Conservation (phyloP, 53 echinoderm and acorn worm genomes). For the Paracentrotus lividus region DNA sequence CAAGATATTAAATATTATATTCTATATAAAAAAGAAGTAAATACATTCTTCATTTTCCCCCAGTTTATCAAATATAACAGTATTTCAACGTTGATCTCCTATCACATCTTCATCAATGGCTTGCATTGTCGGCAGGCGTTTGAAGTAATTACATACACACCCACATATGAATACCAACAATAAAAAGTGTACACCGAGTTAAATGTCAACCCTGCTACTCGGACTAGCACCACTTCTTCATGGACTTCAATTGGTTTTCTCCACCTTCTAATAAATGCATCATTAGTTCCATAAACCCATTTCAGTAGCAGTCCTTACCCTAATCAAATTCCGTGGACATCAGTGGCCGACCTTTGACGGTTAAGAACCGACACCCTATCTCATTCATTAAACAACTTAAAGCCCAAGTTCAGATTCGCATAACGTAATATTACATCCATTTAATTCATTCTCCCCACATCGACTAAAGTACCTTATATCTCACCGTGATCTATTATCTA, state of each 20-base stretch:
- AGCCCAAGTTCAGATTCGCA: constrained; percentile 20
- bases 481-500: no score
- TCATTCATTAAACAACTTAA: constrained; percentile 49
- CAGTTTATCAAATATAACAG: neutral
- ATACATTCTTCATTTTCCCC: no score
- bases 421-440: no score
- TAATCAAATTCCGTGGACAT: constrained; percentile 46
- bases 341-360: constrained; percentile 47
- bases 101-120: neutral
- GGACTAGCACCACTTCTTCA: neutral
- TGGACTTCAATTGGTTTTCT: constrained; percentile 53
- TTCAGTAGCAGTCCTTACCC: constrained; percentile 50
- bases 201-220: constrained; percentile 35
- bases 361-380: constrained; percentile 35
- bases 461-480: no score
- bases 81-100: neutral
- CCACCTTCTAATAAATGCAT: constrained; percentile 64
- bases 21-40: no score
- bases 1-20: no score
- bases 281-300: constrained; percentile 69
- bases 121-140: constrained; percentile 41
- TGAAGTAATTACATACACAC: constrained; percentile 24
- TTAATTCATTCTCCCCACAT: no score
- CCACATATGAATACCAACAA: neutral
- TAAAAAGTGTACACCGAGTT: neutral